Conservation (phyloP, 2,888 invertebrate genomes). For the Listrodromus nycthemerus region DNA sequence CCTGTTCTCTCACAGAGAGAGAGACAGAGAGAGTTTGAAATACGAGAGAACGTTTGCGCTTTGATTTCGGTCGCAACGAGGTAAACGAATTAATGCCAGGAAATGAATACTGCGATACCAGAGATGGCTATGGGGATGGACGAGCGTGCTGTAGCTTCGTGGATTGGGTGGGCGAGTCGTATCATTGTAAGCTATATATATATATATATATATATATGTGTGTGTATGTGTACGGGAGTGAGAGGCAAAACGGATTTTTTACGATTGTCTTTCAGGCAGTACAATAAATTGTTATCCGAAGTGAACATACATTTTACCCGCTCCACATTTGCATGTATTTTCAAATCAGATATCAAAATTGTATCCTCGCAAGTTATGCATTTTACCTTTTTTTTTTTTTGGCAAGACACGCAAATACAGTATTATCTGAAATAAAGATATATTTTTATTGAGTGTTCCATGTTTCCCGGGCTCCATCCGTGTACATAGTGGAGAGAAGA, state of each 20-base stretch:
- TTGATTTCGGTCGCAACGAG: constrained; percentile 47
- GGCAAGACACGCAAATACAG: no score
- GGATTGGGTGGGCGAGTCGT: constrained; percentile 11
- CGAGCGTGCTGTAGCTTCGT: not conserved
- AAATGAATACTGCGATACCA: constrained; percentile 56
- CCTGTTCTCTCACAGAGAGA: not conserved
- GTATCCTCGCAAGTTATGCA: no score
- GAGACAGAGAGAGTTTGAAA: not conserved
- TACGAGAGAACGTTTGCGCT: constrained; percentile 43
- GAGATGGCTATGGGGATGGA: constrained; percentile 36
- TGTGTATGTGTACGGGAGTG: not conserved
- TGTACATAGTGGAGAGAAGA: not conserved
- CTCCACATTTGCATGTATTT: no score
- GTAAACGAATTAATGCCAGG: constrained; percentile 64
- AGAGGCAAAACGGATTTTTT: no score
- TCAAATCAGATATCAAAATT: no score
- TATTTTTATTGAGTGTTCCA: no score
- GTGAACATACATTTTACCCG: no score
- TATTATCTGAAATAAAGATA: no score
- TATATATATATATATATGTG: not conserved
- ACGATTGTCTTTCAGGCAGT: no score
- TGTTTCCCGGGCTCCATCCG: no score
- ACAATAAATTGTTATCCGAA: no score
- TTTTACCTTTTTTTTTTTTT: no score
- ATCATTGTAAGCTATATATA: not conserved